Percentiles rank a stretch among this genome's conserved stretches.
phyloP scores from a whole-genome alignment of 2,797 vertebrate species.

The Lophura swinhoii region DNA sequence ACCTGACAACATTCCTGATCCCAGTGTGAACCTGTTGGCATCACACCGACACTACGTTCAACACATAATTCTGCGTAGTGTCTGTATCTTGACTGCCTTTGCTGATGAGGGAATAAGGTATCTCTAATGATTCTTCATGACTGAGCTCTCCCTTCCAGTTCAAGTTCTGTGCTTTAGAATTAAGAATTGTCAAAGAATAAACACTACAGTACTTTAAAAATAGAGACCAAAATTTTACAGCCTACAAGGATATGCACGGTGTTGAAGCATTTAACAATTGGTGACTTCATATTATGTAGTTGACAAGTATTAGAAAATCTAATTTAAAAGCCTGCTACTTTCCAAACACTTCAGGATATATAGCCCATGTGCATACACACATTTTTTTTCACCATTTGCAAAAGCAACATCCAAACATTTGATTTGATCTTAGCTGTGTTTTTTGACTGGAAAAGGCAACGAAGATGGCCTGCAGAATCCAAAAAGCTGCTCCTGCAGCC shows the following conservation, averaged over 20 bases:
- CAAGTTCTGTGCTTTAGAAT: neutral
- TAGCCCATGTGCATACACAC: neutral
- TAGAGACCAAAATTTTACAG: neutral
- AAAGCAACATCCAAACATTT: neutral
- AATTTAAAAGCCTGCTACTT: neutral
- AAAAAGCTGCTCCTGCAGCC: neutral
- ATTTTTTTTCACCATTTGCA: neutral
- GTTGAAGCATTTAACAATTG: neutral
- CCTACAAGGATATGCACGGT: neutral
- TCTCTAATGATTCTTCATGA: neutral
- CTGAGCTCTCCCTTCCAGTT: neutral
- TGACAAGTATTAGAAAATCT: neutral
- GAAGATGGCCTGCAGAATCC: neutral
- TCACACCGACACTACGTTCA: neutral
- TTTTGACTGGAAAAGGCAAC: neutral
- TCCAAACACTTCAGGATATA: neutral
- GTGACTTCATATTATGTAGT: neutral
- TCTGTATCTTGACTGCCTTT: neutral
- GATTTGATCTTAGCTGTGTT: neutral
- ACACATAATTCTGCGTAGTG: neutral
- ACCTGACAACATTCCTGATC: neutral
- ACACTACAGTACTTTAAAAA: neutral
- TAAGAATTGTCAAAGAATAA: neutral
- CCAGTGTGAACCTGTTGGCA: neutral
- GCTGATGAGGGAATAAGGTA: neutral